Base-by-base conservation (phyloP, 2,113 vertebrate species). In the Channa maculata region DNA sequence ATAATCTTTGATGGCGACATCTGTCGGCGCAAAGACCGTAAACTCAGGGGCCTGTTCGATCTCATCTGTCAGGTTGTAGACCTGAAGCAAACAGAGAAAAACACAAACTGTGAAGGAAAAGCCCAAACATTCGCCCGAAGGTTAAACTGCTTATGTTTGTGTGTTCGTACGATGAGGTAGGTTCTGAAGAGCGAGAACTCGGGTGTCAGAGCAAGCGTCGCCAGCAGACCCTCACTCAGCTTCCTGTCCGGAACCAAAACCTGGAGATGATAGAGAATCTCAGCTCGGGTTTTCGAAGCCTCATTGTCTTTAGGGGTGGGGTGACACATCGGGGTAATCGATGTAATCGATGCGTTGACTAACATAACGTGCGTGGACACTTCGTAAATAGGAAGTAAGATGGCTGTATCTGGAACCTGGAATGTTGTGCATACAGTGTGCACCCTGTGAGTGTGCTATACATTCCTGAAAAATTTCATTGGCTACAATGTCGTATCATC, bases 21-120 rank as follows among this genome's bases (percentile, higher is more conserved):
- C 93, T 44, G 81, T 93, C 0, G 97, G 98, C 13, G 95, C 95
- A 73, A 99, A 99, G 61, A 98, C 68, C 0, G 98, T 98, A 79
- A 97, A 98, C 1, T 90, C 55, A 0, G 86, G 74, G 0, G 91
- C 90, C 1, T 80, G 89, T 83, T 97, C 95, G 5, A 99, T 94
- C 45, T 90, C 80, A 0, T 74, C 71, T 0, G 92, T 94, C 88
- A 99, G 90, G 44, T 90, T 91, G 59, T 97, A 95, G 70, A 95
- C 94, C 97, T 99, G 81, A 73, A 86, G 14, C 33, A 58, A n/a
- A 74, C 36, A 65, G 2, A 49, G 0, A 75, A 13, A 45, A 33
- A 34, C 0, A 11, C 8, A 72, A 3, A 14, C 38, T 36, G 11
- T 49, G 2, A 34, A 14, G 7, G 50, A 5, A 44, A 6, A 36